Percentiles rank a stretch among this genome's conserved stretches.
phyloP scores from a whole-genome alignment of 2,797 vertebrate genomes.

The Falco columbarius region DNA sequence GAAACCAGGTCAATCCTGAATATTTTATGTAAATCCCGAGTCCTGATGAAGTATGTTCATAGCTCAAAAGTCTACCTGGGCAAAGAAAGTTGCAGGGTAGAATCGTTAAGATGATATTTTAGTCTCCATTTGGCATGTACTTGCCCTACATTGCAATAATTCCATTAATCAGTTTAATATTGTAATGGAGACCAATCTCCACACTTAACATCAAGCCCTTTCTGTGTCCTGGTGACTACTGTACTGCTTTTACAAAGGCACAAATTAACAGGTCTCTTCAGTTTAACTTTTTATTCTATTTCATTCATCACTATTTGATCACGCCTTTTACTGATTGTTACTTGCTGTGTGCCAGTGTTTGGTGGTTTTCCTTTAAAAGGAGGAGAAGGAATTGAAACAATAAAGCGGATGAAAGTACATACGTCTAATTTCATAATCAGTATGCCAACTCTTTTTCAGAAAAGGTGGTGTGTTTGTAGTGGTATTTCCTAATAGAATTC shows the following conservation, averaged over 20 bases:
- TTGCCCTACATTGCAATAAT: conserved; percentile 3
- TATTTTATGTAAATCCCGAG: conserved; percentile 26
- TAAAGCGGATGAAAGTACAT: not conserved
- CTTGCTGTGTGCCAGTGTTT: not conserved
- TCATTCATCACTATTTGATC: not conserved
- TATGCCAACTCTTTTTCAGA: not conserved
- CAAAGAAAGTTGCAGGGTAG: not conserved
- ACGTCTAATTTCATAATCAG: not conserved
- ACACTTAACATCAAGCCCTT: not conserved
- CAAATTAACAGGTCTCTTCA: not conserved
- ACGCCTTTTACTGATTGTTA: not conserved
- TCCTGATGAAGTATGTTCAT: not conserved
- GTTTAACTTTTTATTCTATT: not conserved
- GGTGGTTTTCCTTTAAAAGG: not conserved
- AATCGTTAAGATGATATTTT: not conserved
- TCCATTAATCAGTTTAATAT: not conserved
- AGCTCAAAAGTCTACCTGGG: not conserved
- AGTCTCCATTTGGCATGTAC: not conserved
- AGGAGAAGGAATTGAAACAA: not conserved
- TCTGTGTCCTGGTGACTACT: not conserved
- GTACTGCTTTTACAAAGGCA: not conserved
- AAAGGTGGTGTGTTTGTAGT: not conserved
- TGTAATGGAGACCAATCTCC: not conserved
- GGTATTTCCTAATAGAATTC: not conserved
- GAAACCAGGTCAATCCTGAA: not conserved